Conservation (phyloP, 2,888 invertebrate genomes). For the Melipona bicolor region DNA sequence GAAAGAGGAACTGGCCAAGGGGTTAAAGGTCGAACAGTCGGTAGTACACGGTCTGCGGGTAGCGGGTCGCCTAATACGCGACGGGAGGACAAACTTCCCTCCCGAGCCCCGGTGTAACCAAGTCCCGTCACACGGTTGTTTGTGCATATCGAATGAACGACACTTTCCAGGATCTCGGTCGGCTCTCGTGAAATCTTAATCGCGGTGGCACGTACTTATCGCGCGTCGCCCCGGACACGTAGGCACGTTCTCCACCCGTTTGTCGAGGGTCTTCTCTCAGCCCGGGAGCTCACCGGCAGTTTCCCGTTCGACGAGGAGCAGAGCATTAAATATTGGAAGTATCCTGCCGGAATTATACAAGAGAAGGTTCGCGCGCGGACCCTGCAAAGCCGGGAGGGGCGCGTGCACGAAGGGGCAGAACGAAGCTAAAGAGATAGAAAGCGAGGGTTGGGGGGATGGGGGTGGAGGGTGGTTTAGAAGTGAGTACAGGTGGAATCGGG, state of each 20-base stretch:
- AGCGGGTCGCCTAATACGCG: neutral
- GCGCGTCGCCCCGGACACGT: slow-evolving; percentile 65
- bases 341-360: slow-evolving; percentile 71
- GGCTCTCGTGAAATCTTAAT: slow-evolving; percentile 80
- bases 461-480: slow-evolving; percentile 26
- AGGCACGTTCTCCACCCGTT: slow-evolving; percentile 50
- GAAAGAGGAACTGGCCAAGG: too few relatives aligned
- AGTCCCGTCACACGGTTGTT: slow-evolving; percentile 82
- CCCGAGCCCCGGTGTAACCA: slow-evolving; percentile 69
- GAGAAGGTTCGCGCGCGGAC: slow-evolving; percentile 60
- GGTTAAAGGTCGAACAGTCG: neutral
- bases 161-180: slow-evolving; percentile 70
- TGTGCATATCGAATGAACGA: slow-evolving; percentile 79
- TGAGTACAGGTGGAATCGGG: slow-evolving; percentile 3
- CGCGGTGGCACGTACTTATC: slow-evolving; percentile 73
- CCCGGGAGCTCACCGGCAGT: slow-evolving; percentile 43
- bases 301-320: slow-evolving; percentile 55
- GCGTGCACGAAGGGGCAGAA: slow-evolving; percentile 17
- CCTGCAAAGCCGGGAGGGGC: slow-evolving; percentile 49
- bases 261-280: slow-evolving; percentile 17
- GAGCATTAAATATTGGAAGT: slow-evolving; percentile 74
- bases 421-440: slow-evolving; percentile 41
- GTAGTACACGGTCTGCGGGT: neutral
- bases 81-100: slow-evolving; percentile 32
- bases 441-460: slow-evolving; percentile 3